Evolutionary conservation across 1,140 invertebrate species (phyloP).

Genomic region (Brachionus angularis): DNA sequence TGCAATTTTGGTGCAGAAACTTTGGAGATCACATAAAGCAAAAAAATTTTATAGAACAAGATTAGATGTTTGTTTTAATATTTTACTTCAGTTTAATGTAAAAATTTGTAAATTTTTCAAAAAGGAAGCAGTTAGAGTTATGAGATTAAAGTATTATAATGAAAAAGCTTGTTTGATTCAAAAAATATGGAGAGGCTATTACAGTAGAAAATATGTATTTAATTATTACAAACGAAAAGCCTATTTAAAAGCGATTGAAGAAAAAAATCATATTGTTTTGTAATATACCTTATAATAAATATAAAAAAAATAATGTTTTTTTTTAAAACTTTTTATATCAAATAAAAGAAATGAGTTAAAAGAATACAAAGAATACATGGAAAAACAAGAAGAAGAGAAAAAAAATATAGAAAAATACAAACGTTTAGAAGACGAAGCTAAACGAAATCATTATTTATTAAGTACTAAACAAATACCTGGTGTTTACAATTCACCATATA

Average conservation of each 20-base stretch:
- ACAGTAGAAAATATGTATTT: conserved; percentile 56
- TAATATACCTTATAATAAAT: conserved; percentile 45
- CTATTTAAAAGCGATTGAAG: conserved; percentile 54
- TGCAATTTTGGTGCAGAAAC: conserved; percentile 53
- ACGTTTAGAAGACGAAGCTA: conserved; percentile 49
- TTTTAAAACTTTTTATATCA: too few relatives aligned
- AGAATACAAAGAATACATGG: conserved; percentile 52
- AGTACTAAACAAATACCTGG: conserved; percentile 57
- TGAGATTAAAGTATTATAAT: conserved; percentile 37
- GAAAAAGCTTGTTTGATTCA: conserved; percentile 50
- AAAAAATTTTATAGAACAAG: conserved; percentile 50
- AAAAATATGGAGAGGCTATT: conserved; percentile 57
- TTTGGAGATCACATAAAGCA: conserved; percentile 53
- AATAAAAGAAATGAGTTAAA: conserved; percentile 53
- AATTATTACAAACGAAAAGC: conserved; percentile 56
- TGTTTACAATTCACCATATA: conserved; percentile 57
- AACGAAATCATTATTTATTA: conserved; percentile 55
- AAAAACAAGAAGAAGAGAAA: conserved; percentile 48
- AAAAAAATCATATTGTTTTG: conserved; percentile 55
- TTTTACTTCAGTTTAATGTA: neutral
- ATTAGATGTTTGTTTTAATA: conserved; percentile 48
- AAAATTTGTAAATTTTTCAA: neutral
- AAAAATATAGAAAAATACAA: conserved; percentile 44
- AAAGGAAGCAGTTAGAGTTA: neutral
- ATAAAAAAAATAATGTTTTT: conserved; percentile 10